phyloP scores from a whole-genome alignment of 2,113 vertebrate genomes.

The Heloderma charlesbogerti region DNA sequence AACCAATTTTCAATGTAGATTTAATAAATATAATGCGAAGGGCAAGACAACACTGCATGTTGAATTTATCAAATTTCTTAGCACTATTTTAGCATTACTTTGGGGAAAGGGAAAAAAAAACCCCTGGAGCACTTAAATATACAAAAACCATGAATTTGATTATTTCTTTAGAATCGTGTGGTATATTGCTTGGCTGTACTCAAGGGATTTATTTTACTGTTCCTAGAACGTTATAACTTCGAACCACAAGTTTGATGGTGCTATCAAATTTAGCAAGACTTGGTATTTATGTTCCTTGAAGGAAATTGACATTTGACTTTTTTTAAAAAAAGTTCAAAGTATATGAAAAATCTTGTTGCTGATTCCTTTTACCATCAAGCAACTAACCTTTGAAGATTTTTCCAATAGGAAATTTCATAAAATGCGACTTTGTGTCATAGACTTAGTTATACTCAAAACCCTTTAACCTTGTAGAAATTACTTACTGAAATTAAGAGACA shows the following conservation, averaged over 20 bases:
- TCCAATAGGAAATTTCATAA: conserved; percentile 21
- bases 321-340: conserved; percentile 12
- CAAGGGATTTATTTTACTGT: neutral
- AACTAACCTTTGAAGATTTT: conserved; percentile 15
- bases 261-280: neutral
- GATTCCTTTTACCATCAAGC: neutral
- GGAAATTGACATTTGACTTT: conserved; percentile 15
- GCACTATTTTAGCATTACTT: neutral
- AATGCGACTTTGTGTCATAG: conserved; percentile 13
- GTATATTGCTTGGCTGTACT: neutral
- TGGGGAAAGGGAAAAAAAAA: neutral
- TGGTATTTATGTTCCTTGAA: conserved; percentile 24
- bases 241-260: conserved; percentile 1
- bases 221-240: neutral
- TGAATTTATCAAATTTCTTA: neutral
- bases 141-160: rapidly evolving
- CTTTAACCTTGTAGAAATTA: conserved; percentile 32
- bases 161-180: neutral
- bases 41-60: neutral
- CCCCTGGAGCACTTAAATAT: neutral
- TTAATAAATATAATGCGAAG: neutral
- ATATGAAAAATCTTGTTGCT: conserved; percentile 2
- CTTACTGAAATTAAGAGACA: neutral
- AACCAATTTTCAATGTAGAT: neutral
- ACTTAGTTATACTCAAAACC: conserved; percentile 5